These are phyloP conservation scores for Brassicogethes aeneus DNA, from an alignment of 2,888 invertebrate genomes.

Conservation along the genomic window DNA sequence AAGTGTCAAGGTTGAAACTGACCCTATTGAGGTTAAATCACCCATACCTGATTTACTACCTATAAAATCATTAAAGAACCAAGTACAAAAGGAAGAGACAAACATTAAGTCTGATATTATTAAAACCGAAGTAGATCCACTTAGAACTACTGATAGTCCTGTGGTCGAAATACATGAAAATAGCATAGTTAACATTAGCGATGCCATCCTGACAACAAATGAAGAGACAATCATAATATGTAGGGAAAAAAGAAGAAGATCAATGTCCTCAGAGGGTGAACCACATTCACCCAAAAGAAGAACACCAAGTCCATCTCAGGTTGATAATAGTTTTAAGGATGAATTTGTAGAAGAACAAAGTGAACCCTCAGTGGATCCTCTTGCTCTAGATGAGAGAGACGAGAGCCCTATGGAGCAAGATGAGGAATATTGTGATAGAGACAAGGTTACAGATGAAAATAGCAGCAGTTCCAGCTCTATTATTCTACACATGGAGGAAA, in stretches of 20 bases:
- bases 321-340: slow-evolving; percentile 4
- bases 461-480: slow-evolving; percentile 24
- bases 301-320: slow-evolving; percentile 26
- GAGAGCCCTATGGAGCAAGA: slow-evolving; percentile 4
- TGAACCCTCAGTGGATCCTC: slow-evolving; percentile 4
- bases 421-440: slow-evolving; percentile 22
- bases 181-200: slow-evolving; percentile 38
- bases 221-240: slow-evolving; percentile 39
- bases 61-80: slow-evolving; percentile 31
- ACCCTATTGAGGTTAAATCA: slow-evolving; percentile 24
- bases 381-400: slow-evolving; percentile 4
- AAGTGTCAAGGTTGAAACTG: slow-evolving; percentile 32
- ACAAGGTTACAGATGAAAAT: slow-evolving; percentile 19
- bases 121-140: slow-evolving; percentile 11
- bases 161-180: slow-evolving; percentile 27
- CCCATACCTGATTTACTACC: slow-evolving; percentile 38
- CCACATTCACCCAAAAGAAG: slow-evolving; percentile 30
- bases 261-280: slow-evolving; percentile 27
- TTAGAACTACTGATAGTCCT: slow-evolving; percentile 21
- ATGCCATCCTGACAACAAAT: slow-evolving; percentile 34
- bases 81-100: slow-evolving; percentile 15
- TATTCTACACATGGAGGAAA: slow-evolving; percentile 21
- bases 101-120: slow-evolving; percentile 3
- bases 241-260: slow-evolving; percentile 34
- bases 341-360: slow-evolving; percentile 6